phyloP scores from a whole-genome alignment of 35 echinoderm and acorn worm species.

The Strongylocentrotus purpuratus region DNA sequence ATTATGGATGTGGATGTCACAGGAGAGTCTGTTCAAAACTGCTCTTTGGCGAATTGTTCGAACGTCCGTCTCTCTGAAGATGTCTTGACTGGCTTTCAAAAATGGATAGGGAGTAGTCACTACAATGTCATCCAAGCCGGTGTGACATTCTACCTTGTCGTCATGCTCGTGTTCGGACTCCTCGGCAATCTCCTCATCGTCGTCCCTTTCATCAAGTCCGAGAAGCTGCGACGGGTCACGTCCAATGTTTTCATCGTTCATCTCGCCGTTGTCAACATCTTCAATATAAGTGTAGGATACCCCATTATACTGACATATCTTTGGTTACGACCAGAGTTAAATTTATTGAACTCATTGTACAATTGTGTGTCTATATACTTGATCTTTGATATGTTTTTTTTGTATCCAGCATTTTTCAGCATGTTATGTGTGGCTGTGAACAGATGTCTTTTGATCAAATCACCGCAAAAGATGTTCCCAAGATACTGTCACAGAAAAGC shows the following conservation, averaged over 20 bases:
- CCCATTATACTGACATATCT: background rate
- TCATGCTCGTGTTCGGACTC: constrained; percentile 4
- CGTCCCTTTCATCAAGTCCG: background rate
- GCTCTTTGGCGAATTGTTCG: background rate
- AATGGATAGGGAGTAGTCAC: background rate
- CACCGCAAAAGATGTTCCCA: background rate
- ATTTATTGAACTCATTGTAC: background rate
- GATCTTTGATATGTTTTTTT: background rate
- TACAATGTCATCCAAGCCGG: background rate
- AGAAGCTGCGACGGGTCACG: background rate
- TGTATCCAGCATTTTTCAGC: background rate
- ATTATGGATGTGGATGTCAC: background rate
- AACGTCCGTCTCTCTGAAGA: background rate
- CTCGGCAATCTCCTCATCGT: constrained; percentile 8
- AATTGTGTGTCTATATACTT: background rate
- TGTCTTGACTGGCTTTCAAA: background rate
- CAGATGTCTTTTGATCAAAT: background rate
- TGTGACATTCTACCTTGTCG: background rate
- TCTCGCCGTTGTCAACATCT: background rate
- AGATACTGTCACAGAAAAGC: background rate
- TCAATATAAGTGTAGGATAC: background rate
- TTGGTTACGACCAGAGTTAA: background rate
- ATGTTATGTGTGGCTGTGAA: constrained; percentile 24
- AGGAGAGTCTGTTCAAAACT: background rate
- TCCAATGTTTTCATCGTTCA: constrained; percentile 34